phyloP scores from a whole-genome alignment of 2,113 vertebrate genomes.

The Penelope pileata region DNA sequence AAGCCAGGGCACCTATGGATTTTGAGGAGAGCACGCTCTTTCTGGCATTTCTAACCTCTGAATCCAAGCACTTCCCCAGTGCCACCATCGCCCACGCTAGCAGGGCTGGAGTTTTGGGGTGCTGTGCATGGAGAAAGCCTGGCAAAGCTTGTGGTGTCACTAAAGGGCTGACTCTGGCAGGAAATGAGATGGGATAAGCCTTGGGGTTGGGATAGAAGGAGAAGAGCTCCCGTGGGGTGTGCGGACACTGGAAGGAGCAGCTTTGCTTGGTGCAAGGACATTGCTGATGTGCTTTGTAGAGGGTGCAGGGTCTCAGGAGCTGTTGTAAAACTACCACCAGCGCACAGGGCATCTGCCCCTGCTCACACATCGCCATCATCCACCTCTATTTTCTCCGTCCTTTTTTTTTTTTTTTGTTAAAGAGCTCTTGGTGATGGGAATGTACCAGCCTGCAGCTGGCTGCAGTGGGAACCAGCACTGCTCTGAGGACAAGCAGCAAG shows the following conservation, averaged over 20 bases:
- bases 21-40: background rate
- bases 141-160: background rate
- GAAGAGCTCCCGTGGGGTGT: background rate
- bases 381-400: no score
- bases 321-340: background rate
- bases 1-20: background rate
- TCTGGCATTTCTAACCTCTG: background rate
- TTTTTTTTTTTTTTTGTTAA: background rate
- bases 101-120: background rate
- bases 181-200: background rate
- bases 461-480: background rate
- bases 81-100: background rate
- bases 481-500: background rate
- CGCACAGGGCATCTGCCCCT: background rate
- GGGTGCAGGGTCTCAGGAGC: background rate
- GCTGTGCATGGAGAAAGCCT: background rate
- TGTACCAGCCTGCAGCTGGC: background rate
- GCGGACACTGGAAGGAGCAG: background rate
- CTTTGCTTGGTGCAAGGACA: background rate
- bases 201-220: background rate
- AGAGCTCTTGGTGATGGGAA: background rate
- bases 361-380: background rate
- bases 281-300: fast-evolving
- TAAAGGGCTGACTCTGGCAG: background rate
- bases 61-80: background rate